Conservation (phyloP, 2,113 vertebrate species). For the Alaudala cheleensis region DNA sequence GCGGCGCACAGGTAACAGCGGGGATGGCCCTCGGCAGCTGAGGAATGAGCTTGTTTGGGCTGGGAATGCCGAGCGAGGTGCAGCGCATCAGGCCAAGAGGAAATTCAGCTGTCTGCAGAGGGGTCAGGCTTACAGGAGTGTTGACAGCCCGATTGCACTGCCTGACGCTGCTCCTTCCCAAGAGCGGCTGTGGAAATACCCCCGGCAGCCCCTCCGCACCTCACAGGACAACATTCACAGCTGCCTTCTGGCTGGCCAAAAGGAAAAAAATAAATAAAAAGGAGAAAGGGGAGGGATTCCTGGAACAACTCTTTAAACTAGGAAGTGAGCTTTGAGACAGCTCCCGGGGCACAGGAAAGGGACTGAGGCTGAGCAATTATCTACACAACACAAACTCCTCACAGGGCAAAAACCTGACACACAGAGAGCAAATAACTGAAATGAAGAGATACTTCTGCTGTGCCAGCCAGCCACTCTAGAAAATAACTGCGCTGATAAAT, state of each 20-base stretch:
- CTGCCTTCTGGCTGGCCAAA: neutral
- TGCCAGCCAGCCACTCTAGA: neutral
- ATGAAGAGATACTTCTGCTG: neutral
- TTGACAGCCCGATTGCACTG: neutral
- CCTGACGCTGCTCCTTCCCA: neutral
- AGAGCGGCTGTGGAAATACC: fast-evolving
- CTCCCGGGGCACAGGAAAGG: neutral
- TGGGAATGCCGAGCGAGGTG: neutral
- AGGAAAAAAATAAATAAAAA: neutral
- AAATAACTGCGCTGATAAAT: neutral
- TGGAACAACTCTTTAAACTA: neutral
- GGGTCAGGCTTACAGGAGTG: neutral
- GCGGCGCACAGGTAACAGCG: fast-evolving
- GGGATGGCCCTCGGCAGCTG: too few species aligned
- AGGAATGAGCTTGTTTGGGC: neutral
- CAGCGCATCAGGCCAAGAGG: neutral
- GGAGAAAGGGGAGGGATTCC: neutral
- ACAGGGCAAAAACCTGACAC: neutral
- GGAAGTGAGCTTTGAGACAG: neutral
- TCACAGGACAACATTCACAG: neutral
- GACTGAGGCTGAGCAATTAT: neutral
- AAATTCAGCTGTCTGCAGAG: neutral
- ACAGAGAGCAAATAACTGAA: fast-evolving
- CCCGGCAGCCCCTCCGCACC: neutral
- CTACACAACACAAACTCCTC: neutral